phyloP scores from a whole-genome alignment of 2,797 vertebrate species.

The Vipera ursinii region DNA sequence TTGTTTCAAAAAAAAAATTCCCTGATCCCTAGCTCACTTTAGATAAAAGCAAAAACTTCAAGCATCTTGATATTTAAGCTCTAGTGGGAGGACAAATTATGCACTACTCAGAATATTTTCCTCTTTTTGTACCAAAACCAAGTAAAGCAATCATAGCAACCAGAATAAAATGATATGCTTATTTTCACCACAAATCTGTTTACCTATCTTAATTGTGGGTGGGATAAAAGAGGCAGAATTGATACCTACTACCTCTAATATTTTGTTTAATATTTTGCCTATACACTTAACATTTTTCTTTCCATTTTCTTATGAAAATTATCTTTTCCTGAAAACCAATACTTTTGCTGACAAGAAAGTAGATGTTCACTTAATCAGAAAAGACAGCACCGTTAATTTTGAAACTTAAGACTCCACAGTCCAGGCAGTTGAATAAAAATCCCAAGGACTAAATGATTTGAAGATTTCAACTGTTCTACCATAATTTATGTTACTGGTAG shows the following conservation, averaged over 20 bases:
- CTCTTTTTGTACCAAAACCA: neutral
- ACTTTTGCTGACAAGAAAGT: conserved; percentile 34
- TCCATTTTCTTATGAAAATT: conserved; percentile 30
- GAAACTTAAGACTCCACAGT: conserved; percentile 13
- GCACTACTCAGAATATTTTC: neutral
- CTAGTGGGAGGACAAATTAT: neutral
- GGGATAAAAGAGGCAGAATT: neutral
- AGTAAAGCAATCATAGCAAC: neutral
- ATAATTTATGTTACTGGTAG: conserved; percentile 37
- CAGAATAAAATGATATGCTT: neutral
- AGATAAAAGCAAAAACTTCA: conserved; percentile 16
- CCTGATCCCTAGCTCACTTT: conserved; percentile 17
- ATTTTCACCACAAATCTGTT: conserved; percentile 9
- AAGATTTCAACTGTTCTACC: conserved; percentile 56
- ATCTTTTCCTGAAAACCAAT: conserved; percentile 32
- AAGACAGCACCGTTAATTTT: conserved; percentile 24
- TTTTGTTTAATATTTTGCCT: conserved; percentile 31
- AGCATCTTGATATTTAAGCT: neutral
- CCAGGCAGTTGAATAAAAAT: conserved; percentile 45
- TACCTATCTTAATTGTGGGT: neutral
- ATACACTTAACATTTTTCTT: neutral
- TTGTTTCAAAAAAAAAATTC: conserved; percentile 24
- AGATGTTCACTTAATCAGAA: conserved; percentile 38
- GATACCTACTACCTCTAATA: neutral
- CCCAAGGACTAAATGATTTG: conserved; percentile 42